phyloP scores from a whole-genome alignment of 2,888 invertebrate species.

The Chironomus tentans region DNA sequence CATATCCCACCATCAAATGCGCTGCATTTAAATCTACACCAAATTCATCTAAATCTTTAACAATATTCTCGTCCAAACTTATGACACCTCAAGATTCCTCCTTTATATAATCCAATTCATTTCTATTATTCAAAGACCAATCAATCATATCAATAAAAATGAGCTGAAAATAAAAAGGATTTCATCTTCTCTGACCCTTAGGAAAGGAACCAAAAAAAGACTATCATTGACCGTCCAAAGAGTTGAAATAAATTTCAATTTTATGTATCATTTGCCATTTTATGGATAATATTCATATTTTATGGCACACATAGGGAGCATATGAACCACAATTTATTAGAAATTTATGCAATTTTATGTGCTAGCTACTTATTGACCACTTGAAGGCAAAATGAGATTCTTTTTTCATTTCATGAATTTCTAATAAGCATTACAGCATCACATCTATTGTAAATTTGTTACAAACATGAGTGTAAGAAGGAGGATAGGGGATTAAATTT shows the following conservation, averaged over 20 bases:
- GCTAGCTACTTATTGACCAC: conserved; percentile 22
- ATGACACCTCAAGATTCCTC: conserved; percentile 8
- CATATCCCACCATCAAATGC: too few species aligned
- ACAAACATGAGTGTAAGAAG: background rate
- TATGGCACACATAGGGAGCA: conserved; percentile 13
- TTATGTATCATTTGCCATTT: conserved; percentile 26
- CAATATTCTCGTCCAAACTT: background rate
- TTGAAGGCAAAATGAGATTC: conserved; percentile 25
- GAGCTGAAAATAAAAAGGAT: background rate
- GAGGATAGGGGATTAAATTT: background rate
- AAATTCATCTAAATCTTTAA: too few species aligned
- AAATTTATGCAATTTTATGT: conserved; percentile 15
- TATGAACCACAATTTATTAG: conserved; percentile 22
- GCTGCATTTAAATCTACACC: too few species aligned
- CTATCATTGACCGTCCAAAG: too few species aligned
- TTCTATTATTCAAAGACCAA: background rate
- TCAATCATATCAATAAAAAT: background rate
- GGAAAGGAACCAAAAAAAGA: too few species aligned
- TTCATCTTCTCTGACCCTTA: background rate
- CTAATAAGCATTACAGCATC: background rate
- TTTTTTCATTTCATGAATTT: conserved; percentile 15
- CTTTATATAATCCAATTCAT: background rate
- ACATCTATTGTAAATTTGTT: background rate
- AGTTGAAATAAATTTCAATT: conserved; percentile 19
- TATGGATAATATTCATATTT: conserved; percentile 11